These are phyloP conservation scores for Patella caerulea DNA, from an alignment of 2,888 invertebrate genomes.

Conservation along the genomic window DNA sequence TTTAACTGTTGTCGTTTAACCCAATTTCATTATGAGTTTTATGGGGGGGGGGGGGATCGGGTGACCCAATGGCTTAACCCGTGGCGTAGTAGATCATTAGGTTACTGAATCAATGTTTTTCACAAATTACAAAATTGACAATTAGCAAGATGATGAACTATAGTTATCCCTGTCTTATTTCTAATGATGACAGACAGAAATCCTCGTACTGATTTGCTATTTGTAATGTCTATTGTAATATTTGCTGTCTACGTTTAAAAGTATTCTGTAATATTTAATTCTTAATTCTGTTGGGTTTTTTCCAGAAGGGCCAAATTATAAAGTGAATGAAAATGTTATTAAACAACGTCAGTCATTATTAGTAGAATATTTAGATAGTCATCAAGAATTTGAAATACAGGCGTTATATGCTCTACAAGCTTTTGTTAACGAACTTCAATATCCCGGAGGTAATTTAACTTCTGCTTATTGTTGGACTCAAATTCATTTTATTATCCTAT, in stretches of 20 bases:
- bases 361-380: slow-evolving; percentile 81
- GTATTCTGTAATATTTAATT: no score
- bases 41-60: no score
- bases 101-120: no score
- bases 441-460: slow-evolving; percentile 77
- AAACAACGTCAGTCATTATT: slow-evolving; percentile 75
- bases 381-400: slow-evolving; percentile 82
- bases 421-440: slow-evolving; percentile 83
- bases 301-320: slow-evolving; percentile 16
- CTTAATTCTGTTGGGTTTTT: background rate
- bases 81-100: no score
- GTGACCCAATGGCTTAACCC: no score
- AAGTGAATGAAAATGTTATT: slow-evolving; percentile 73
- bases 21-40: no score
- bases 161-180: slow-evolving; percentile 8
- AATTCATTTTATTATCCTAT: no score
- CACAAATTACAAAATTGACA: no score
- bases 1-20: no score
- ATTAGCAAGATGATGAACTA: background rate
- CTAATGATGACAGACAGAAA: slow-evolving; percentile 1
- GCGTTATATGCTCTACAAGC: slow-evolving; percentile 88
- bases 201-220: slow-evolving; percentile 12
- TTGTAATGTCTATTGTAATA: no score
- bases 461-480: background rate
- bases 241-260: no score